Evolutionary conservation across 2,888 invertebrate genomes (phyloP), one percentile per base, ranked within the genome.

Genomic region (Coenonympha arcania): DNA sequence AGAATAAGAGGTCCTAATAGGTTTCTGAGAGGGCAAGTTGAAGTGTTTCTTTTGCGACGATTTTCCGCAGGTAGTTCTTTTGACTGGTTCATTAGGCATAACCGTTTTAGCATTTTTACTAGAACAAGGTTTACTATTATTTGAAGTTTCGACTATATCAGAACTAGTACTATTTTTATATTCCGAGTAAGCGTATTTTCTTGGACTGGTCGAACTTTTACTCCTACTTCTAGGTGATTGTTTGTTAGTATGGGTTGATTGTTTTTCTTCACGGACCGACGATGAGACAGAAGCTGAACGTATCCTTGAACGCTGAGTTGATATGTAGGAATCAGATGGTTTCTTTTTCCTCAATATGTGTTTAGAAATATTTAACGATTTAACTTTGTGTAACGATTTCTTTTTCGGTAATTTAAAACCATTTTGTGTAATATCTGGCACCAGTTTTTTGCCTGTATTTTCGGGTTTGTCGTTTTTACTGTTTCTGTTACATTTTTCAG

Each of bases 331-430:
- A 28, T 46, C 40, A 26, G 20, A 40, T 40, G 26, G 15, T 41
- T 56, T 57, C 55, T 50, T 63, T 67, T 43, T 56, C 49, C 57
- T 63, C 65, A 66, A 49, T 33, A 81, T 53, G 36, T 71, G 63
- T 62, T 69, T 82, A 1, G 84, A 79, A 60, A 85, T 76, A 62
- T 85, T 84, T 30, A 84, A 63, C 1, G 80, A 81, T 62, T 85
- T 86, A 0, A 86, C 73, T 72, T 83, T 86, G 54, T 84, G 84
- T 6, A 76, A 56, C 11, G 66, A 62, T 55, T 69, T 80, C 56
- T 63, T 69, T 54, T 68, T 70, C 3, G 54, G 48, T 9, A 57
- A 20, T 50, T 66, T 69, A 13, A 56, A 33, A 19, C 15, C 9
- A 39, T 39, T 39, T 39, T 39, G 39, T 15, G n/a, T 24, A 8